Evolutionary conservation across 2,797 vertebrate genomes (phyloP), one percentile per base, ranked within the genome.

Genomic region (Antrozous pallidus): DNA sequence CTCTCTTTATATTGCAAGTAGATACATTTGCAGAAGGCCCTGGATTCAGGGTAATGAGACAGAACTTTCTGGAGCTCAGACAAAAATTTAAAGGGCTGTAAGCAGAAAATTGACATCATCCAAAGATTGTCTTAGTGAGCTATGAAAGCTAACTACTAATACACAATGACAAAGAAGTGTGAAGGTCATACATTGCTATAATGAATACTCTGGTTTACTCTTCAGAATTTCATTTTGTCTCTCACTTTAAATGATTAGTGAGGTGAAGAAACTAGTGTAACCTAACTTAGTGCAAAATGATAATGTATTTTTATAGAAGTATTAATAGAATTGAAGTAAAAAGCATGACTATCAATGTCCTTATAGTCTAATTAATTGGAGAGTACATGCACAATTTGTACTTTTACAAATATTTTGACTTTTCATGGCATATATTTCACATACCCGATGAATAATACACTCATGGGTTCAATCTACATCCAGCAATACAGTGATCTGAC

Each of bases 191-290:
- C 61, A 54, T 73, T 92, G 5, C 70, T 75, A 36, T 90, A 90
- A 92, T 75, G 73, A 51, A 8, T 88, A 85, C 86, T 49, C 8
- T 92, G 63, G 5, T 81, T 95, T 94, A 96, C 86, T 78, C 91
- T 47, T 74, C 82, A 49, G 90, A 90, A 56, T 85, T 89, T 77
- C 85, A 78, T 91, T 95, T 95, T 90, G 45, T n/a, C 14, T 83
- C n/a, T 92, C 51, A 80, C 42, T 95, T 95, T 80, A 91, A 81
- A 56, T 88, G 85, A 86, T 61, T 89, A 96, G 94, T 92, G 88
- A 93, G 42, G 42, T 91, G 58, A 92, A 82, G 74, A 93, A 93
- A 96, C 95, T 86, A 45, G 56, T 84, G 91, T 95, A 54, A 83
- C 70, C 49, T 91, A 95, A 90, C 22, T 75, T 95, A 94, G 94